Evolutionary conservation across 1,140 invertebrate species (phyloP).

Genomic region (Heliconius eleuchia): DNA sequence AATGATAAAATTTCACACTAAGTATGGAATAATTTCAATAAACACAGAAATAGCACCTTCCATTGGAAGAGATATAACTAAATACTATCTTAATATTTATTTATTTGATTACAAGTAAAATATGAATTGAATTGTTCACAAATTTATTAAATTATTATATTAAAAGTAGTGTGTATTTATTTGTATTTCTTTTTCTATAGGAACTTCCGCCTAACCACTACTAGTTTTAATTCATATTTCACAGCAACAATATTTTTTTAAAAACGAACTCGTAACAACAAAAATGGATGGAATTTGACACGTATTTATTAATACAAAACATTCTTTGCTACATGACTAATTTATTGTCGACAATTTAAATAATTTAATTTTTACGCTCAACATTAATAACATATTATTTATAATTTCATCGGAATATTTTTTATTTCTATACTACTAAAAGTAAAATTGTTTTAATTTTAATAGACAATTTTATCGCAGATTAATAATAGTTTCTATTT

Average conservation of each 20-base stretch:
- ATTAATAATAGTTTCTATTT: slow-evolving; percentile 1
- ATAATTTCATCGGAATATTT: neutral
- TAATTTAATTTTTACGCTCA: slow-evolving; percentile 1
- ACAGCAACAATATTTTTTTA: slow-evolving; percentile 31
- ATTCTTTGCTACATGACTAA: slow-evolving; percentile 37
- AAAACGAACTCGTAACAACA: slow-evolving; percentile 38
- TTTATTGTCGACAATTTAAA: slow-evolving; percentile 50
- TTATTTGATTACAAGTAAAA: slow-evolving; percentile 21
- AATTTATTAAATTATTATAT: neutral
- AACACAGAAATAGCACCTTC: slow-evolving; percentile 53
- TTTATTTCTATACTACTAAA: neutral
- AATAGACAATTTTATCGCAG: neutral
- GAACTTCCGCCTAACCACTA: slow-evolving; percentile 27
- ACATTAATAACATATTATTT: neutral
- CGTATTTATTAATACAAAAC: slow-evolving; percentile 43
- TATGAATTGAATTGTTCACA: slow-evolving; percentile 15
- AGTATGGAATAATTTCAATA: neutral
- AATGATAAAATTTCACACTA: slow-evolving; percentile 1
- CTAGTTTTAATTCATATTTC: slow-evolving; percentile 35
- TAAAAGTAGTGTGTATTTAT: neutral
- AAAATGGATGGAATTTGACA: slow-evolving; percentile 50
- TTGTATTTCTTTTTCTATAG: slow-evolving; percentile 13
- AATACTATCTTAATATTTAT: slow-evolving; percentile 37
- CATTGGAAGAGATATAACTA: slow-evolving; percentile 51
- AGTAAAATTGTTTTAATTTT: neutral